Evolutionary conservation across 2,113 vertebrate species (phyloP), one percentile per base, ranked within the genome.

Genomic region (Puma concolor): DNA sequence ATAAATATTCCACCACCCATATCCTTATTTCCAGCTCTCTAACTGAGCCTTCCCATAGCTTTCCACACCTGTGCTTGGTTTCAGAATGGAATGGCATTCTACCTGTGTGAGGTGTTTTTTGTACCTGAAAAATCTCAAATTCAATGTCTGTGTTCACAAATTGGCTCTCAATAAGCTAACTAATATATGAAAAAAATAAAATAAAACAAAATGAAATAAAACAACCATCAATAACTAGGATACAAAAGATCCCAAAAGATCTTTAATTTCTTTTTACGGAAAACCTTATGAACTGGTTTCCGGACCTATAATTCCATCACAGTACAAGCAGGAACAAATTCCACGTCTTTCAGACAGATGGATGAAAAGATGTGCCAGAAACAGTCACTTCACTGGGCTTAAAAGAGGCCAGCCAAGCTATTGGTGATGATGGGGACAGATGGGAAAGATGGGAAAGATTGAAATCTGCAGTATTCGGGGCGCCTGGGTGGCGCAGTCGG

Each of bases 381-480:
- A 21, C 69, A 88, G 33, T 33, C 76, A 48, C 63, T 83, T 60
- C 17, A 19, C 52, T 50, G 63, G 29, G 19, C 79, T 63, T 91
- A 91, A 66, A 72, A 71, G 44, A 93, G 91, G 63, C 31, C 76
- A 94, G 82, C 82, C 76, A 94, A 84, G 23, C 16, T 91, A 94
- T 9, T 91, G 19, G 36, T 91, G 44, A 95, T 74, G 69, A 71
- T 5, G 23, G 69, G 29, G 31, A 86, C 63, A 95, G 87, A 81
- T 74, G 82, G 77, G 15, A 91, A 74, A 71, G 57, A 91, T 3
- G 81, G 67, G 27, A 91, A 64, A 72, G 60, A 94, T 0, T 79
- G 63, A 91, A 72, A 52, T 25, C 23, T 33, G 14, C 14, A 60
- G 5, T 60, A 72, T 41, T 9, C 27, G n/a, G n/a, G n/a, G n/a